Base-by-base conservation (phyloP, 2,797 vertebrate genomes). In the Falco berigora region DNA sequence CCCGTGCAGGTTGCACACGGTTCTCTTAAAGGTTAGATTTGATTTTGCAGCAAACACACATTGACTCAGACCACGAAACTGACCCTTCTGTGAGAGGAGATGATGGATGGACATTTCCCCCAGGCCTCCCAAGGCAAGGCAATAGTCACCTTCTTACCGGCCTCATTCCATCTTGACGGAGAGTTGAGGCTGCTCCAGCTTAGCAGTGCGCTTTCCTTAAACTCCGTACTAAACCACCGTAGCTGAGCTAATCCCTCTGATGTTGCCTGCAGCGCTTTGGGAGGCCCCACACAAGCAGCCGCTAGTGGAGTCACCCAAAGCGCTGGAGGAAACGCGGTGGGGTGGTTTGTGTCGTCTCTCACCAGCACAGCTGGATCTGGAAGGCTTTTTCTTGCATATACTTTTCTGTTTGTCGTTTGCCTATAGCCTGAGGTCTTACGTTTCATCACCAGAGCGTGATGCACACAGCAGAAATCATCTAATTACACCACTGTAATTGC, bases 251-350 rank as follows among this genome's bases (percentile, higher is more conserved):
- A 46, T 73, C 27, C 40, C 27, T 59, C 14, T 47, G 21, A 46
- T 66, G 78, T 85, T 78, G 18, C 67, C 53, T 73, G 46, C 12
- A 19, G n/a, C 0, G 3, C 9, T 47, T 7, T 34, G 14, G 14
- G 30, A 73, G 9, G 17, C 12, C 21, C n/a, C 21, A 27, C 1
- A 1, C 14, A 10, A 71, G 9, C 34, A 59, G 1, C 25, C 38
- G 53, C 13, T 24, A 28, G 11, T 24, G 9, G 13, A 36, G 20
- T 86, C 46, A 36, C 16, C 7, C 32, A 9, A 42, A 36, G 5
- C 15, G 4, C 5, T 5, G 16, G 11, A 53, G 19, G 40, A 72
- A 47, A 66, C 24, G 8, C 0, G 2, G 6, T 28, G 38, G 14
- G 22, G 8, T 77, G 46, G 30, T 52, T 58, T 19, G 18, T 58